These are phyloP conservation scores for Sialia sialis DNA, from an alignment of 2,113 vertebrate genomes.

Conservation along the genomic window DNA sequence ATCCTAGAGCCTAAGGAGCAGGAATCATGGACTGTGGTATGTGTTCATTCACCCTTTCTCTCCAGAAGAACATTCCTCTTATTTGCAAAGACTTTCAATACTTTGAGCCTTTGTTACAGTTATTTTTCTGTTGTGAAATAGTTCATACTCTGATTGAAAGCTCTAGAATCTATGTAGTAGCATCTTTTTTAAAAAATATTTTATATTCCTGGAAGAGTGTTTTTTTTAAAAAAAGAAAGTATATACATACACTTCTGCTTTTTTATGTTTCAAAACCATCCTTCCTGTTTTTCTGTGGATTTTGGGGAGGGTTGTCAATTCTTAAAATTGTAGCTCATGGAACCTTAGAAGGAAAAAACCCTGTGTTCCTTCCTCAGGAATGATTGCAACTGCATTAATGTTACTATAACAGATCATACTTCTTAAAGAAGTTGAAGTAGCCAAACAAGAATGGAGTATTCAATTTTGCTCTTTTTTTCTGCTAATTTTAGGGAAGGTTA, in stretches of 20 bases:
- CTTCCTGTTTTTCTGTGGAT: background rate
- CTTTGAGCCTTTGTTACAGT: background rate
- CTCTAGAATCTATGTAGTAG: background rate
- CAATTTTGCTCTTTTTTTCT: background rate
- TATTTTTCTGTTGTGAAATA: background rate
- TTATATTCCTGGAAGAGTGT: background rate
- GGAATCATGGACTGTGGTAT: slow-evolving; percentile 97
- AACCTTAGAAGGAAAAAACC: background rate
- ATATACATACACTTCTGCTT: background rate
- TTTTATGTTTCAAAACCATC: background rate
- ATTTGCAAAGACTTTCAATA: background rate
- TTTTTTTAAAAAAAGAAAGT: background rate
- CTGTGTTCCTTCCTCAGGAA: background rate
- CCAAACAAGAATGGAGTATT: background rate
- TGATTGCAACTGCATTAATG: background rate
- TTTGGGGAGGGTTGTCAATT: background rate
- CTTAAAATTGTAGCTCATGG: background rate
- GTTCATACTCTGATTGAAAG: background rate
- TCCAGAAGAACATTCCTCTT: background rate
- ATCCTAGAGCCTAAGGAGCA: slow-evolving; percentile 96
- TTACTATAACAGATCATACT: fast-evolving
- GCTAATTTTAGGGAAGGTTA: background rate
- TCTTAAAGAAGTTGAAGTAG: background rate
- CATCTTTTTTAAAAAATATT: background rate
- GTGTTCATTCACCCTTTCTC: slow-evolving; percentile 23